Evolutionary conservation across 2,113 vertebrate genomes (phyloP).

Genomic region (Lasiurus cinereus): DNA sequence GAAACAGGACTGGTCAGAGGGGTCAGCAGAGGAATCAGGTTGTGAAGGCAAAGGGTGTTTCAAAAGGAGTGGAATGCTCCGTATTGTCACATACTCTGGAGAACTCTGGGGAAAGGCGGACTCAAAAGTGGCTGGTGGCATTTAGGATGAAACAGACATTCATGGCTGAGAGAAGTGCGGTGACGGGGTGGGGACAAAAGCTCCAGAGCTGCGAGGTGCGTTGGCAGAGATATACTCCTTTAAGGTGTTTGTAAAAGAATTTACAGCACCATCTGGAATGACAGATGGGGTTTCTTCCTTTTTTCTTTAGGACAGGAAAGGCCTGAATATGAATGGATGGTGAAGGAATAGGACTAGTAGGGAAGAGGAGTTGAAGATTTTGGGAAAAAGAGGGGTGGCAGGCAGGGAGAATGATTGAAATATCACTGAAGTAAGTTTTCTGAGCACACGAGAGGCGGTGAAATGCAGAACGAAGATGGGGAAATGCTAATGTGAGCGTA

Average conservation of each 20-base stretch:
- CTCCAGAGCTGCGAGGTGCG: neutral
- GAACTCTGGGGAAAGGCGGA: neutral
- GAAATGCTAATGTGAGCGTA: neutral
- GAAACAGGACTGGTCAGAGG: neutral
- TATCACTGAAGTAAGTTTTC: slow-evolving; percentile 29
- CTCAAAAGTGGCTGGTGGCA: neutral
- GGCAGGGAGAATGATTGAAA: neutral
- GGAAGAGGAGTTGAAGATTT: slow-evolving; percentile 5
- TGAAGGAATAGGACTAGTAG: neutral
- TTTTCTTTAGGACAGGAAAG: slow-evolving; percentile 21
- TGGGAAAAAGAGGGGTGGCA: neutral
- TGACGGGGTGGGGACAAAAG: neutral
- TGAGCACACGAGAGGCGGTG: neutral
- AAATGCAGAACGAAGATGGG: neutral
- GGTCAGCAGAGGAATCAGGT: neutral
- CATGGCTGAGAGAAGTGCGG: neutral
- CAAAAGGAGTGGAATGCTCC: neutral
- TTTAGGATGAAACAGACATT: neutral
- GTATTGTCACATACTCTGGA: neutral
- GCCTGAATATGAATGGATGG: neutral
- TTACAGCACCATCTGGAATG: neutral
- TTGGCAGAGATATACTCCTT: neutral
- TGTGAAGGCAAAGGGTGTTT: neutral
- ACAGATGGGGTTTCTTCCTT: neutral
- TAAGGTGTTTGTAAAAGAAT: neutral